Base-by-base conservation (phyloP, 2,113 vertebrate genomes). In the Labeo catla region DNA sequence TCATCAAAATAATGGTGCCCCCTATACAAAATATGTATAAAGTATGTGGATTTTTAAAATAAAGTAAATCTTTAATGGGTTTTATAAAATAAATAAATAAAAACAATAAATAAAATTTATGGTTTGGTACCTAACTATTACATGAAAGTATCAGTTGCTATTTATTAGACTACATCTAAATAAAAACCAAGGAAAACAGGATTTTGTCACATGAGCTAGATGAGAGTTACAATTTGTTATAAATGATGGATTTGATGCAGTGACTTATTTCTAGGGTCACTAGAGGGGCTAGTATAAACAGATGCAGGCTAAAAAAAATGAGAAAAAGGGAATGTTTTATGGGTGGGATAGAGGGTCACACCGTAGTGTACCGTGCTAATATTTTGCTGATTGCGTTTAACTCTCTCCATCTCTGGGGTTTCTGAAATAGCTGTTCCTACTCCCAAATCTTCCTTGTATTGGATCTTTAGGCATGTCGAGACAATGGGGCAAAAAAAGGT, bases 401-500 rank as follows among this genome's bases (percentile, higher is more conserved):
- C 97, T 94, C 98, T 95, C 93, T 97, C 95, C 98, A 98, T 99
- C 96, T 99, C 98, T 43, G 98, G 98, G 23, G 97, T 99, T 92
- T 97, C 97, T 92, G 97, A 96, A 52, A 99, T 95, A 7, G 97
- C 94, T 6, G 96, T 99, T 94, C 98, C 98, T 90, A 94, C 95
- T 90, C 96, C 97, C 93, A 98, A 89, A 86, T 95, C 96, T 92
- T 96, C 96, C 95, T 98, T 99, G 93, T 99, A 99, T 45, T 96
- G 96, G 94, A 96, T 95, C 97, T 99, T 97, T 90, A 85, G 88
- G 91, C 28, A 74, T 92, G 93, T 76, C 94, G 82, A 89, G 90
- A 76, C 65, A 85, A 77, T 85, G 84, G 70, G 59, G 50, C 6
- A 76, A 50, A 39, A 57, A 21, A 87, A 8, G 23, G 19, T 57